phyloP scores from a whole-genome alignment of 2,113 vertebrate species.

The Perca flavescens region DNA sequence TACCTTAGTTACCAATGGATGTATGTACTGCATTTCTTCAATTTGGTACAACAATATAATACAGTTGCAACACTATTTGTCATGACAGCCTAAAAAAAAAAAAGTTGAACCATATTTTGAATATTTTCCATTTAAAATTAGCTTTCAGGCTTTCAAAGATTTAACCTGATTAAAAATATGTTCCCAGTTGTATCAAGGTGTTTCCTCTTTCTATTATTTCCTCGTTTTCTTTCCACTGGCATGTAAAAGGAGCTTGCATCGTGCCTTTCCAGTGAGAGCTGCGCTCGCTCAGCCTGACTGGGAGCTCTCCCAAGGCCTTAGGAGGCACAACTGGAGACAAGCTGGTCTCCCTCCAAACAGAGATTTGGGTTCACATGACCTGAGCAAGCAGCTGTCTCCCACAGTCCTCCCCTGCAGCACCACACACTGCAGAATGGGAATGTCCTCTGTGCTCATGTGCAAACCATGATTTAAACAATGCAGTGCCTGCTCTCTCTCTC shows the following conservation, averaged over 20 bases:
- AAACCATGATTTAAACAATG: slow-evolving; percentile 42
- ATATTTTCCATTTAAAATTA: not conserved
- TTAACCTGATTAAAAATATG: not conserved
- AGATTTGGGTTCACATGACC: slow-evolving; percentile 80
- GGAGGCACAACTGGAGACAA: slow-evolving; percentile 79
- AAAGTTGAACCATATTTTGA: not conserved
- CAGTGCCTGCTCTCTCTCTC: not conserved
- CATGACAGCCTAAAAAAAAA: not conserved
- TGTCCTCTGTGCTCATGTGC: slow-evolving; percentile 56
- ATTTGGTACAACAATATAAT: not conserved
- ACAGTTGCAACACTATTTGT: not conserved
- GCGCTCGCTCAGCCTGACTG: slow-evolving; percentile 45
- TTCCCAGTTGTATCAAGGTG: not conserved
- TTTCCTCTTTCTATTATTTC: slow-evolving; percentile 4
- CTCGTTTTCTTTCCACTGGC: not conserved
- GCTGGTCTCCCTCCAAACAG: slow-evolving; percentile 80
- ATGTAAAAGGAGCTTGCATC: not conserved
- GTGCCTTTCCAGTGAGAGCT: slow-evolving; percentile 26
- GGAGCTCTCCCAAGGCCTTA: slow-evolving; percentile 59
- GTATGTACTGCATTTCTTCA: not conserved
- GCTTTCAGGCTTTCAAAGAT: not conserved
- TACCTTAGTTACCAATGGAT: not conserved
- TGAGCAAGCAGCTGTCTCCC: slow-evolving; percentile 76
- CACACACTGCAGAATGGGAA: slow-evolving; percentile 48
- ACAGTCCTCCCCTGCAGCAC: slow-evolving; percentile 58